Evolutionary conservation across 2,113 vertebrate genomes (phyloP).

Genomic region (Noturus placidus): DNA sequence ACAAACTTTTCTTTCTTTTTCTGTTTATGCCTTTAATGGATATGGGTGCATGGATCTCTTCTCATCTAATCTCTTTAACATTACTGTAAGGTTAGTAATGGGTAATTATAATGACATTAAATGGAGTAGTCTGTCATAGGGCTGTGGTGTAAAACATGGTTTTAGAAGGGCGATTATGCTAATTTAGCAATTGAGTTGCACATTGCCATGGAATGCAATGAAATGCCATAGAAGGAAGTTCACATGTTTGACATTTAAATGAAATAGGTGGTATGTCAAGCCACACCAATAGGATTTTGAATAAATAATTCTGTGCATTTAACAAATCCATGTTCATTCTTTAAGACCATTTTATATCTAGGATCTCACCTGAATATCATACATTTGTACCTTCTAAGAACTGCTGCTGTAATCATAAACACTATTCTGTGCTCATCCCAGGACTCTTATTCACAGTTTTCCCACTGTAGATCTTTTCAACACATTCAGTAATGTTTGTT

Average conservation of each 20-base stretch:
- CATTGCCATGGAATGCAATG: not conserved
- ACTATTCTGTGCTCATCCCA: not conserved
- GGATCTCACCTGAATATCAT: not conserved
- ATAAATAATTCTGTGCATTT: not conserved
- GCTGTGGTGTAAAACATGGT: not conserved
- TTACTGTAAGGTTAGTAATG: not conserved
- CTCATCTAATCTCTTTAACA: not conserved
- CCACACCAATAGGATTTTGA: not conserved
- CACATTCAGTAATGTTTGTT: not conserved
- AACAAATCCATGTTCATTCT: not conserved
- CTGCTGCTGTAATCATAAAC: not conserved
- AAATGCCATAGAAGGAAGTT: not conserved
- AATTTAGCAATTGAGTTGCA: not conserved
- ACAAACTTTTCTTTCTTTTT: not conserved
- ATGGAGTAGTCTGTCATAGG: not conserved
- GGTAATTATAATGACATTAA: not conserved
- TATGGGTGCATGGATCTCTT: not conserved
- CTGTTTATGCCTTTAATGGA: not conserved
- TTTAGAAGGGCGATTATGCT: not conserved
- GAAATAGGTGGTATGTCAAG: not conserved
- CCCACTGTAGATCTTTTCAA: not conserved
- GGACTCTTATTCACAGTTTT: not conserved
- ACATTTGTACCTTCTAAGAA: not conserved
- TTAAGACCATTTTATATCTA: not conserved
- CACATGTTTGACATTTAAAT: not conserved